Conservation (phyloP, 2,113 vertebrate species). For the Pyrgilauda ruficollis region DNA sequence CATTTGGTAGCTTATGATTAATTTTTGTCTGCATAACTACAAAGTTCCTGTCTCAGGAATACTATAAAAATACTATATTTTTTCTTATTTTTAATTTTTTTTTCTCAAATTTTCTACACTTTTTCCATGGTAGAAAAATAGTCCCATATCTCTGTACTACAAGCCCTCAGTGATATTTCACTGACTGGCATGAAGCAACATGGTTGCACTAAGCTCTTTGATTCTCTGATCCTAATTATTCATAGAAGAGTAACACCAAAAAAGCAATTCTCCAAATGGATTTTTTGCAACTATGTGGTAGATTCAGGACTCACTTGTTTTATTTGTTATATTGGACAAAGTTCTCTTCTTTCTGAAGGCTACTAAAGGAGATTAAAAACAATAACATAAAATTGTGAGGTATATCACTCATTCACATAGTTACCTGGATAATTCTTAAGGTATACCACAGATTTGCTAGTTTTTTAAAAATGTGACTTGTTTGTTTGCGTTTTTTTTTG, state of each 20-base stretch:
- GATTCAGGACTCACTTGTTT: not conserved
- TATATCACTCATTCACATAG: not conserved
- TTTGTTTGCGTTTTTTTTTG: not conserved
- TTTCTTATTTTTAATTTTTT: not conserved
- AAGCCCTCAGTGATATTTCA: not conserved
- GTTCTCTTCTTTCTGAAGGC: not conserved
- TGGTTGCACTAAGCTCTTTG: not conserved
- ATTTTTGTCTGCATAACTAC: not conserved
- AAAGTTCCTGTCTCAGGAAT: not conserved
- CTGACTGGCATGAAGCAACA: not conserved
- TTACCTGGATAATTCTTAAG: not conserved
- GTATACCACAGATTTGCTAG: not conserved
- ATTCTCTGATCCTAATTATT: not conserved
- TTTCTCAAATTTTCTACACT: not conserved
- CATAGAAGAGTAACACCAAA: not conserved
- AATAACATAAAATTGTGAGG: not conserved
- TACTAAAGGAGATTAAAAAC: not conserved
- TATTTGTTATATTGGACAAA: not conserved
- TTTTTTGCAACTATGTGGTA: not conserved
- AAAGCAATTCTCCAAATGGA: not conserved
- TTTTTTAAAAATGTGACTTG: not conserved
- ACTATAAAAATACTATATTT: not conserved
- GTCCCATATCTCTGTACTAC: not conserved
- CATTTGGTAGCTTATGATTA: not conserved
- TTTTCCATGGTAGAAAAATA: not conserved